Percentiles rank a stretch among this genome's conserved stretches.
phyloP scores from a whole-genome alignment of 1,140 invertebrate genomes.

The Camponotus floridanus region DNA sequence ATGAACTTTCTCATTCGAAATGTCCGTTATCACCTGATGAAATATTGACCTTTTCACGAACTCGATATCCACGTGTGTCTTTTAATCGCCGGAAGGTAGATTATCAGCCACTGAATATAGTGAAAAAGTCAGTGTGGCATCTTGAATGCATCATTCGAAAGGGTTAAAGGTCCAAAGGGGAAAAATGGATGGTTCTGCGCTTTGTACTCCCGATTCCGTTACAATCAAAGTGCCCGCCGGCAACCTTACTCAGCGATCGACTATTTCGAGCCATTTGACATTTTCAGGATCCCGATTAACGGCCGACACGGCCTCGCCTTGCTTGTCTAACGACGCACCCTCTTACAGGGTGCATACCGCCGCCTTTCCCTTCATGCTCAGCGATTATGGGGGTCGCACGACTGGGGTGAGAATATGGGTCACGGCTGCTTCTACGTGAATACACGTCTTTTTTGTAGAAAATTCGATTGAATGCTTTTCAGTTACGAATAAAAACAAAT shows the following conservation, averaged over 20 bases:
- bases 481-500: not conserved
- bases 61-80: not conserved
- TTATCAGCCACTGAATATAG: not conserved
- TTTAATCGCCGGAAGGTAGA: not conserved
- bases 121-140: not conserved
- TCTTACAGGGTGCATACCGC: conserved; percentile 20
- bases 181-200: not conserved
- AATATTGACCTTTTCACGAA: conserved; percentile 42
- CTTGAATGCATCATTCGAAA: not conserved
- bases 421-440: conserved; percentile 60
- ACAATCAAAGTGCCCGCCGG: not conserved
- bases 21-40: not conserved
- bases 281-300: conserved; percentile 69
- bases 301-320: conserved; percentile 59
- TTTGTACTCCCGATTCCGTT: not conserved
- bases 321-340: conserved; percentile 43
- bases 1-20: conserved; percentile 39
- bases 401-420: conserved; percentile 70
- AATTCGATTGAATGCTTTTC: conserved; percentile 20
- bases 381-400: conserved; percentile 3
- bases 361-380: not conserved
- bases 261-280: conserved; percentile 66
- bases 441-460: conserved; percentile 11
- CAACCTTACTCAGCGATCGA: conserved; percentile 35
- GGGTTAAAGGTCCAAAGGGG: not conserved